Base-by-base conservation (phyloP, 2,888 invertebrate genomes). In the Rhopalosiphum nymphaeae region DNA sequence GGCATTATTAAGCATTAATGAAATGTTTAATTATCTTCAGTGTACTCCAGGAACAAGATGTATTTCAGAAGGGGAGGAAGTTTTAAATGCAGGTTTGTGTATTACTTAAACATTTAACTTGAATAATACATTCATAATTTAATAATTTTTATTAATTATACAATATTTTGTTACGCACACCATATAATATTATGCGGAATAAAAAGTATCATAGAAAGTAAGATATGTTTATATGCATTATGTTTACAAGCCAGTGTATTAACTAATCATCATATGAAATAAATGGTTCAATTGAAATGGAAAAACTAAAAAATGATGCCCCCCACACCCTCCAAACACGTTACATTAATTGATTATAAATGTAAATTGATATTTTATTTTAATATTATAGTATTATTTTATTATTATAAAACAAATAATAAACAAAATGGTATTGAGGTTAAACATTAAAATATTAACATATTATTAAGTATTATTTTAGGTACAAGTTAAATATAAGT, bases 61-160 rank as follows among this genome's bases (percentile, higher is more conserved):
- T n/a, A 11, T 78, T 29, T 29, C 10, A 78, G 78, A 78, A 78
- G 29, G n/a, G 13, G 78, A 78, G n/a, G 78, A 78, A 78, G 9
- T 78, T 78, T 26, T n/a, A 78, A 42, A 84, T 84, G 42, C 42
- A 84, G 67, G n/a, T 67, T 67, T n/a, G 0, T 67, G 10, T 29
- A n/a, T 67, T 67, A 11, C 67, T 29, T 67, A 67, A 0, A 67
- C 67, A 11, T 67, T 67, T n/a, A 67, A n/a, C 67, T 67, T 67
- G 10, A 67, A 67, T 67, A 67, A 67, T 67, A n/a, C 67, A 67
- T 67, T 67, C n/a, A 67, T 67, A 67, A n/a, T n/a, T 67, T 13
- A 67, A 67, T n/a, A 67, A 11, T 67, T 67, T n/a, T 67, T n/a
- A n/a, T n/a, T 67, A 67, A n/a, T 67, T 67, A 67, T 67, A n/a